Evolutionary conservation across 2,113 vertebrate species (phyloP).

Genomic region (Brachypteracias leptosomus): DNA sequence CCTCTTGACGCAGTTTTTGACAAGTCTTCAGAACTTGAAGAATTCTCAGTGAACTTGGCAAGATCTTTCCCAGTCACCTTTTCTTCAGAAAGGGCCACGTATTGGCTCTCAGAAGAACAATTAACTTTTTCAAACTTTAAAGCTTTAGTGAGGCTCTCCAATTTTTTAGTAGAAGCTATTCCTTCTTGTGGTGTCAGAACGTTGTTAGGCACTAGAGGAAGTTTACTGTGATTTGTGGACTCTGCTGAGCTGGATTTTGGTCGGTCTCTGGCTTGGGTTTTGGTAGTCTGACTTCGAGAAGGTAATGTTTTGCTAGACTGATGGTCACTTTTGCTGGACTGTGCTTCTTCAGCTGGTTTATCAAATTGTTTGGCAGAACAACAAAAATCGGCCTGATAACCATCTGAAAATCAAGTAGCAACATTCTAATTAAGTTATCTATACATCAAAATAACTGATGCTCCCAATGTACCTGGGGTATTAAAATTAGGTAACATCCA

Average conservation of each 20-base stretch:
- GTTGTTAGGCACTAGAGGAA: conserved; percentile 82
- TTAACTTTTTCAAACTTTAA: conserved; percentile 72
- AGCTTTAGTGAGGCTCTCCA: conserved; percentile 70
- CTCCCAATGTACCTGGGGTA: neutral
- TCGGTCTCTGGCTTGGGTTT: conserved; percentile 72
- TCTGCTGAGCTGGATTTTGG: conserved; percentile 64
- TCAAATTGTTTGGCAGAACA: conserved; percentile 83
- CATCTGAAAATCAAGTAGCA: conserved; percentile 78
- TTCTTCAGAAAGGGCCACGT: conserved; percentile 53
- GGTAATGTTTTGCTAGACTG: conserved; percentile 55
- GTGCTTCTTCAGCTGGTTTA: conserved; percentile 64
- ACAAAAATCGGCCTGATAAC: conserved; percentile 94
- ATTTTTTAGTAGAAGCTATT: conserved; percentile 65
- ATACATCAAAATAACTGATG: neutral
- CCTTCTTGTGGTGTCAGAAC: conserved; percentile 73
- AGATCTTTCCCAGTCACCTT: conserved; percentile 59
- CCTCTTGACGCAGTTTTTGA: conserved; percentile 61
- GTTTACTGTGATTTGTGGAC: conserved; percentile 68
- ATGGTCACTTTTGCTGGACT: conserved; percentile 62
- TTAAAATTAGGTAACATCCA: neutral
- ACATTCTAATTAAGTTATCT: neutral
- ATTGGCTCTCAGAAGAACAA: conserved; percentile 66
- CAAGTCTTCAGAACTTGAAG: conserved; percentile 62
- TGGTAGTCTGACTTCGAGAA: conserved; percentile 58
- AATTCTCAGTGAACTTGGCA: conserved; percentile 61